Percentiles rank a stretch among this genome's conserved stretches.
phyloP scores from a whole-genome alignment of 2,113 vertebrate genomes.

The Paratilapia polleni region DNA sequence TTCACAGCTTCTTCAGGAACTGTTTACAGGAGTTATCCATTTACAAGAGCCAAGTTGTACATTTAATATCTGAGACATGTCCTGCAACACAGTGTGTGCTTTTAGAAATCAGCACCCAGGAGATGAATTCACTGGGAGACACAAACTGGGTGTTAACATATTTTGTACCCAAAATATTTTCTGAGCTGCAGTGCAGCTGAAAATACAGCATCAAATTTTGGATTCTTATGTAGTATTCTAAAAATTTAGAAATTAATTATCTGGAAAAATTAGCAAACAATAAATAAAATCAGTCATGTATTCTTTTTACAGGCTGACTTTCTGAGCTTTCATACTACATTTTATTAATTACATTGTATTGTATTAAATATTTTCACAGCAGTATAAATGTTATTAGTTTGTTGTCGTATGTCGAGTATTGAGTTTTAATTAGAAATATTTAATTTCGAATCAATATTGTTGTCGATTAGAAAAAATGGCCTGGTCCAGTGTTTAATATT shows the following conservation, averaged over 20 bases:
- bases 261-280: neutral
- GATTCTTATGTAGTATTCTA: neutral
- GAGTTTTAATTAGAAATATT: too few species aligned
- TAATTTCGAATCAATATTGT: too few species aligned
- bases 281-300: neutral
- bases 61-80: conserved; percentile 76
- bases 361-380: neutral
- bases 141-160: neutral
- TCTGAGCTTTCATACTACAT: too few species aligned
- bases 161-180: neutral
- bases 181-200: neutral
- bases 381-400: neutral
- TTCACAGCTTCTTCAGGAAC: conserved; percentile 81
- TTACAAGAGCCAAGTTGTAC: conserved; percentile 77
- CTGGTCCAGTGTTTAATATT: too few species aligned
- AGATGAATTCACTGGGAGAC: conserved; percentile 67
- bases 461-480: too few species aligned
- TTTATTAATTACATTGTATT: too few species aligned
- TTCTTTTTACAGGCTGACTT: accelerated
- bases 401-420: too few species aligned
- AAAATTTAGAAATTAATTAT: neutral
- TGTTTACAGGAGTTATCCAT: conserved; percentile 80
- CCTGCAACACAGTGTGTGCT: conserved; percentile 77
- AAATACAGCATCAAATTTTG: neutral
- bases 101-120: conserved; percentile 84